These are phyloP conservation scores for Selenia dentaria DNA, from an alignment of 2,888 invertebrate species.

Conservation along the genomic window DNA sequence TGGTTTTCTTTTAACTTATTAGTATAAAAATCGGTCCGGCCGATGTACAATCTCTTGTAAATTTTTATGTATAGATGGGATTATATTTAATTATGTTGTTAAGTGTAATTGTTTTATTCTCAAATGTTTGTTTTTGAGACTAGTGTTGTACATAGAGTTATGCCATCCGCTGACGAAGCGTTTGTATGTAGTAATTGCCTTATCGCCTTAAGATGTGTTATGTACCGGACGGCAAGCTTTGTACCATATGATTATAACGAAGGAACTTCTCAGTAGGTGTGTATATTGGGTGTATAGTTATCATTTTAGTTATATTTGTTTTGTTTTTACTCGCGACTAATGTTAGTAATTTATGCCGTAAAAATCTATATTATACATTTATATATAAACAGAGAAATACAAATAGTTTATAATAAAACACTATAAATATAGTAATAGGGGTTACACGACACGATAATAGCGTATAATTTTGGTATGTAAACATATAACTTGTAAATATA, in stretches of 20 bases:
- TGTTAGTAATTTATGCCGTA: slow-evolving; percentile 82
- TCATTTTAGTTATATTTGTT: slow-evolving; percentile 62
- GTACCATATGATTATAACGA: slow-evolving; percentile 59
- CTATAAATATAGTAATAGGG: slow-evolving; percentile 82
- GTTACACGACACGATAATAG: slow-evolving; percentile 78
- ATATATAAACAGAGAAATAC: slow-evolving; percentile 78
- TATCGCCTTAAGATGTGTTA: slow-evolving; percentile 68
- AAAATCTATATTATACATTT: slow-evolving; percentile 75
- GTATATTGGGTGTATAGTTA: slow-evolving; percentile 84
- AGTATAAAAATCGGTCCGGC: slow-evolving; percentile 59
- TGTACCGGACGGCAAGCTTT: slow-evolving; percentile 61
- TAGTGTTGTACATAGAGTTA: slow-evolving; percentile 40
- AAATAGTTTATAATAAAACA: slow-evolving; percentile 76
- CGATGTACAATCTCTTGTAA: slow-evolving; percentile 80
- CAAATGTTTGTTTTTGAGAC: slow-evolving; percentile 45
- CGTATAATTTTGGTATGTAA: slow-evolving; percentile 81
- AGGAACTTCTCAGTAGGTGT: slow-evolving; percentile 68
- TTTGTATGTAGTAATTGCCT: slow-evolving; percentile 68
- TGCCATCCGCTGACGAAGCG: slow-evolving; percentile 41
- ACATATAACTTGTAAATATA: slow-evolving; percentile 80
- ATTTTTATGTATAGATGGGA: slow-evolving; percentile 81
- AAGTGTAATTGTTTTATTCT: slow-evolving; percentile 63
- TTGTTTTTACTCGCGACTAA: slow-evolving; percentile 74
- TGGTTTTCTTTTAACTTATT: slow-evolving; percentile 60
- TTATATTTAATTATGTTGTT: slow-evolving; percentile 79